Base-by-base conservation (phyloP, 2,113 vertebrate genomes). In the Chinchilla lanigera region DNA sequence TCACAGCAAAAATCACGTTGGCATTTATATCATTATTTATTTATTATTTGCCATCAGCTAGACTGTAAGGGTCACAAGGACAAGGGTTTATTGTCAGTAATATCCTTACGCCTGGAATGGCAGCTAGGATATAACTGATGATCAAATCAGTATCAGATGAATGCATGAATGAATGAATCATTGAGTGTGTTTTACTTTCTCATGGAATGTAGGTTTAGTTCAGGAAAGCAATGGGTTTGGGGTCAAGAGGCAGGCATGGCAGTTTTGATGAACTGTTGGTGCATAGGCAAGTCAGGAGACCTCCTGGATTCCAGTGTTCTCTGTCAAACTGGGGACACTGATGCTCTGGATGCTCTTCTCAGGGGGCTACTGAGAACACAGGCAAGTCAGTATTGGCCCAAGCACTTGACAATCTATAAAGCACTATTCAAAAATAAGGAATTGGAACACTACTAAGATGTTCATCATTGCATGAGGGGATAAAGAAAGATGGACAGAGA, bases 401-500 rank as follows among this genome's bases (percentile, higher is more conserved):
- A 52, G 26, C 26, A 81, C 61, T 73, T 35, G 88, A 47, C 44
- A 75, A 60, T 87, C 61, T 94, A 41, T 44, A 96, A 90, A 90
- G 85, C 28, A 38, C 65, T 33, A 20, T 67, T 96, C 41, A 90
- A 96, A 96, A 75, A 38, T 56, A 73, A 95, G 56, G 35, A 11
- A 10, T 26, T 69, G 33, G 24, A 90, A 56, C 47, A 14, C 60
- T 77, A 86, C 7, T 20, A 88, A 89, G 81, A 60, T 63, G 95
- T 98, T 97, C 78, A 82, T 93, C 94, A 88, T 69, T 50, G 83
- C 0, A 0, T 33, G 61, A 96, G 12, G 19, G 60, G 41, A 63
- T 67, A 19, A 95, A 96, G 38, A 92, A 96, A 96, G 75, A 73
- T 1, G 28, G 95, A 50, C 41, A 95, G 95, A 47, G 60, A 65